A percentile compares a stretch with the other conserved stretches of the same genome.
Evolutionary conservation across 2,888 invertebrate species (phyloP).

Genomic region (Pegoplata infirma): DNA sequence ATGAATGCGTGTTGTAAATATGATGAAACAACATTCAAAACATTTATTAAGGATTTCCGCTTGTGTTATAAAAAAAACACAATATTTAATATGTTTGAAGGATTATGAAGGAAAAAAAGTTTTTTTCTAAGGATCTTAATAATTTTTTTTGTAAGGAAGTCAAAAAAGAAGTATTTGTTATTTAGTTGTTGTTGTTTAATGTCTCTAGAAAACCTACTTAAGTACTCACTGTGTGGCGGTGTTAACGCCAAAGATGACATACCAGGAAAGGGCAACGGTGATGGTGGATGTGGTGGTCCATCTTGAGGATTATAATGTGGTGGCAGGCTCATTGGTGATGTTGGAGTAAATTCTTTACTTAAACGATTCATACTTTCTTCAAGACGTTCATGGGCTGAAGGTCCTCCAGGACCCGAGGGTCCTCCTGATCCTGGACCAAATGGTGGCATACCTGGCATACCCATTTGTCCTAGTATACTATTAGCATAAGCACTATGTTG

Average conservation of each 20-base stretch:
- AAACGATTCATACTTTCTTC: slow-evolving; percentile 77
- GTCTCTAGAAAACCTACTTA: slow-evolving; percentile 39
- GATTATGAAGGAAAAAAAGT: slow-evolving; percentile 2
- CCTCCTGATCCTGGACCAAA: slow-evolving; percentile 58
- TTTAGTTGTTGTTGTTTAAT: slow-evolving; percentile 18
- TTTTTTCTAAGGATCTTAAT: slow-evolving; percentile 2
- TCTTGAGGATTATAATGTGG: slow-evolving; percentile 77
- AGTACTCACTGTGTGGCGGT: slow-evolving; percentile 88
- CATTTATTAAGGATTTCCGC: slow-evolving; percentile 70
- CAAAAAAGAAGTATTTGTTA: slow-evolving; percentile 37
- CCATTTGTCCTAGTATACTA: slow-evolving; percentile 75
- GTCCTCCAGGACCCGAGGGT: slow-evolving; percentile 63
- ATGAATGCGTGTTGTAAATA: slow-evolving; percentile 41
- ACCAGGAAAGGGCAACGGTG: slow-evolving; percentile 85
- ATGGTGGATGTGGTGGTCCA: slow-evolving; percentile 80
- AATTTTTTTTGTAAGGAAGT: slow-evolving; percentile 17
- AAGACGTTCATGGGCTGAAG: slow-evolving; percentile 75
- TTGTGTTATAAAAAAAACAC: slow-evolving; percentile 64
- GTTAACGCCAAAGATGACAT: slow-evolving; percentile 87
- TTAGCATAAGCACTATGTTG: slow-evolving; percentile 75
- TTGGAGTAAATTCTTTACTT: slow-evolving; percentile 76
- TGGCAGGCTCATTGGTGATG: slow-evolving; percentile 78
- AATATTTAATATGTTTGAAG: slow-evolving; percentile 58
- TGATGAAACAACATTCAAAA: slow-evolving; percentile 21
- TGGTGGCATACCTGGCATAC: slow-evolving; percentile 68